Evolutionary conservation across 2,797 vertebrate species (phyloP).

Genomic region (Tragopan temminckii): DNA sequence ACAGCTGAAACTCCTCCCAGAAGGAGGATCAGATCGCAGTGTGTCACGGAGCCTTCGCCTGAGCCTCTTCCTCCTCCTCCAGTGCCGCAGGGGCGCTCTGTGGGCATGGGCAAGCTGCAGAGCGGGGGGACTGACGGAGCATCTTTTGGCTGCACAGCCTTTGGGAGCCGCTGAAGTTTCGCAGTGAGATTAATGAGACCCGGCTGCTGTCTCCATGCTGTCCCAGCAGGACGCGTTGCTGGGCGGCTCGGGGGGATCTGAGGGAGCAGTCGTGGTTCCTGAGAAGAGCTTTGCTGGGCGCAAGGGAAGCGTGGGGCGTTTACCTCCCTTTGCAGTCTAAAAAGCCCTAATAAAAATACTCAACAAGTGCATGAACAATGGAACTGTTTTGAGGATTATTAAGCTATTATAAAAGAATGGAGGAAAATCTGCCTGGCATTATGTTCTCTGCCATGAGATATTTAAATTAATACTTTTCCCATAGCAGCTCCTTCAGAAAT

Average conservation of each 20-base stretch:
- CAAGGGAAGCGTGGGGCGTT: constrained; percentile 6
- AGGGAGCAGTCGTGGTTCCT: background rate
- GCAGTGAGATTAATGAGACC: too few species aligned
- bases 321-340: constrained; percentile 9
- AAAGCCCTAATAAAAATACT: constrained; percentile 47
- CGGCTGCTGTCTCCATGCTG: background rate
- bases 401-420: constrained; percentile 44
- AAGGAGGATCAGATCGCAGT: background rate
- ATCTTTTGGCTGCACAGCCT: background rate
- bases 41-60: background rate
- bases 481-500: constrained; percentile 45
- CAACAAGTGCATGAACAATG: constrained; percentile 40
- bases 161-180: background rate
- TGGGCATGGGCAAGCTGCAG: background rate
- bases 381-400: constrained; percentile 54
- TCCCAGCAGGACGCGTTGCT: too few species aligned
- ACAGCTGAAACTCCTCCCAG: background rate
- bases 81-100: background rate
- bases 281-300: background rate
- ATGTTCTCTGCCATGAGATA: constrained; percentile 4
- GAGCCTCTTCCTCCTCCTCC: background rate
- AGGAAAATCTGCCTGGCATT: constrained; percentile 55
- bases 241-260: background rate
- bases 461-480: constrained; percentile 62
- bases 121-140: too few species aligned